Conservation (phyloP, 1,140 invertebrate species). For the Papilio machaon region DNA sequence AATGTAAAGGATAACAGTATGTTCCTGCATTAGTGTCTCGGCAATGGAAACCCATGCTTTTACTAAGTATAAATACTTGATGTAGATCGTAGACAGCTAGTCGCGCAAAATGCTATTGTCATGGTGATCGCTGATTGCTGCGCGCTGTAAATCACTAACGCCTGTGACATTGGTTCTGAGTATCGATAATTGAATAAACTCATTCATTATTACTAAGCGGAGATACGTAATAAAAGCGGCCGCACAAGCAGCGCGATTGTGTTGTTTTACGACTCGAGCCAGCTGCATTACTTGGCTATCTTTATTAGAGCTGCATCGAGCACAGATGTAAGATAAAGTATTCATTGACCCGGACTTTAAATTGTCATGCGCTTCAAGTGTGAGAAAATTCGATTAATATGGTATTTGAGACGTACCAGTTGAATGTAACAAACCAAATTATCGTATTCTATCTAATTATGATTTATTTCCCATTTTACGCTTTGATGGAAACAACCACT, state of each 20-base stretch:
- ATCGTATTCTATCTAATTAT: neutral
- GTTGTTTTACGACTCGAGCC: slow-evolving; percentile 71
- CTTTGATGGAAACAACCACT: neutral
- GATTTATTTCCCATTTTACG: neutral
- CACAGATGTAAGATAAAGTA: slow-evolving; percentile 63
- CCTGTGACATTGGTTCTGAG: slow-evolving; percentile 68
- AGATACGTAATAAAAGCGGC: slow-evolving; percentile 67
- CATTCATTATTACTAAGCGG: slow-evolving; percentile 75
- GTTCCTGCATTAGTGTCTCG: neutral
- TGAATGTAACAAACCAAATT: neutral
- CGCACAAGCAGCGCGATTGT: slow-evolving; percentile 73
- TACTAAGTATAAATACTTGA: too few relatives aligned
- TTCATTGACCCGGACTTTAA: slow-evolving; percentile 60
- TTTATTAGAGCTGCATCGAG: slow-evolving; percentile 75
- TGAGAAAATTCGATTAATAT: slow-evolving; percentile 30
- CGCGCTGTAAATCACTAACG: slow-evolving; percentile 67
- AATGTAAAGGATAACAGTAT: neutral
- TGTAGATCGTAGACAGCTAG: slow-evolving; percentile 40
- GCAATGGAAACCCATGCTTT: neutral
- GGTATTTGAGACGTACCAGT: slow-evolving; percentile 3
- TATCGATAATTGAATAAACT: slow-evolving; percentile 80
- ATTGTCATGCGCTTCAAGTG: slow-evolving; percentile 42
- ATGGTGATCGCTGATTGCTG: slow-evolving; percentile 16
- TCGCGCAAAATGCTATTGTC: slow-evolving; percentile 48
- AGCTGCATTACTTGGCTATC: slow-evolving; percentile 76